These are phyloP conservation scores for Mesocricetus auratus DNA, from an alignment of 2,113 vertebrate species.

Conservation along the genomic window DNA sequence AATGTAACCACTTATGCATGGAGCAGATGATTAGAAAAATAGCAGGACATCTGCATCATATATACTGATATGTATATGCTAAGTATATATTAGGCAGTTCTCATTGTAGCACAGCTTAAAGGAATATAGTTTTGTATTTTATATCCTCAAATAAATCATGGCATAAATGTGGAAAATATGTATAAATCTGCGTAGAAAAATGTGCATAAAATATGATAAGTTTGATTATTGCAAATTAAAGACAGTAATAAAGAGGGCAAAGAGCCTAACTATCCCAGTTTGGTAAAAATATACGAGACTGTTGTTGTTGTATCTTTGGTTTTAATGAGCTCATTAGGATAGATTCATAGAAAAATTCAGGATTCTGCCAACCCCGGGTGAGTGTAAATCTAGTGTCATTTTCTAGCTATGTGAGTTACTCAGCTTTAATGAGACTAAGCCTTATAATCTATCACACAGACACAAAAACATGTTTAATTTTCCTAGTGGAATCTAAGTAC, in stretches of 20 bases:
- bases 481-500: neutral
- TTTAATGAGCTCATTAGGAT: neutral
- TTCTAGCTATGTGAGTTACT: neutral
- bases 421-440: neutral
- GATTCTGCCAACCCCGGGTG: neutral
- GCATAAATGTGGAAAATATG: neutral
- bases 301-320: neutral
- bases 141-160: slow-evolving; percentile 14
- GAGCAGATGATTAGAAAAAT: neutral
- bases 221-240: neutral
- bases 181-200: slow-evolving; percentile 1
- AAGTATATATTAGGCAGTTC: neutral
- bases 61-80: neutral
- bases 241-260: neutral
- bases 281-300: neutral
- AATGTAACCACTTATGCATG: neutral
- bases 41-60: neutral
- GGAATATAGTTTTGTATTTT: neutral
- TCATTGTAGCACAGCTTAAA: neutral
- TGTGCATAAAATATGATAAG: neutral
- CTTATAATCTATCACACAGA: slow-evolving; percentile 42
- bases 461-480: slow-evolving; percentile 35
- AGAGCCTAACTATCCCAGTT: neutral
- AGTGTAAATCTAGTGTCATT: neutral
- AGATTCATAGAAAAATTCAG: neutral